Percentiles rank a stretch among this genome's conserved stretches.
These are phyloP conservation scores for Leptinotarsa juncta DNA, from an alignment of 2,888 invertebrate species.

Conservation along the genomic window DNA sequence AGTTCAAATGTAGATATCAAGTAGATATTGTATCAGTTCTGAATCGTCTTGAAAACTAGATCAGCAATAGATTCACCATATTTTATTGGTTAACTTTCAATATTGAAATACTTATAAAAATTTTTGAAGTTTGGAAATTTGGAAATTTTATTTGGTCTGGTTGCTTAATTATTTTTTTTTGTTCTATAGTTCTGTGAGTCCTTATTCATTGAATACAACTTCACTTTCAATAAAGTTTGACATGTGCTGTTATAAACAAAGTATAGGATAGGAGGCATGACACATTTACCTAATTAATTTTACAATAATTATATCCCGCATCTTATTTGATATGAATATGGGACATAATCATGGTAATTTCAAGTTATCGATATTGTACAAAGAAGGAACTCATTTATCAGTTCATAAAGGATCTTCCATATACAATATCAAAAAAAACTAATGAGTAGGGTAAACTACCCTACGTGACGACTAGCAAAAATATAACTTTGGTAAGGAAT, in stretches of 20 bases:
- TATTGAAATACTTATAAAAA: too few species aligned
- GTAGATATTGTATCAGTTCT: too few species aligned
- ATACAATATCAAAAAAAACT: slow-evolving; percentile 33
- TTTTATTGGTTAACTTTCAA: too few species aligned
- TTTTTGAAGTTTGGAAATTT: too few species aligned
- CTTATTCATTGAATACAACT: too few species aligned
- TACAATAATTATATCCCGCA: slow-evolving; percentile 42
- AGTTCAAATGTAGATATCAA: too few species aligned
- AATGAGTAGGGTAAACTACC: slow-evolving; percentile 14
- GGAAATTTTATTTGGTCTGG: too few species aligned
- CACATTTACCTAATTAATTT: slow-evolving; percentile 63
- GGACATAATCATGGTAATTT: slow-evolving; percentile 36
- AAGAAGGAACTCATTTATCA: slow-evolving; percentile 34
- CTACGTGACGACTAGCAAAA: slow-evolving; percentile 61
- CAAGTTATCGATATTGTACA: slow-evolving; percentile 26
- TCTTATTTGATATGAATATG: slow-evolving; percentile 48
- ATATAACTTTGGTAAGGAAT: slow-evolving; percentile 63
- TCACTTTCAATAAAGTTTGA: too few species aligned
- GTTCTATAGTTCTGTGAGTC: too few species aligned
- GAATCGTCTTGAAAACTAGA: too few species aligned
- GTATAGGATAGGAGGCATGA: slow-evolving; percentile 48
- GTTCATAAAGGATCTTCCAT: slow-evolving; percentile 33
- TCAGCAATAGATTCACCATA: too few species aligned
- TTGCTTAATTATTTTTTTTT: too few species aligned
- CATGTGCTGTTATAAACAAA: slow-evolving; percentile 13